A percentile compares a stretch with the other conserved stretches of the same genome.
Evolutionary conservation across 2,888 invertebrate genomes (phyloP).

Genomic region (Tinea semifulvella): DNA sequence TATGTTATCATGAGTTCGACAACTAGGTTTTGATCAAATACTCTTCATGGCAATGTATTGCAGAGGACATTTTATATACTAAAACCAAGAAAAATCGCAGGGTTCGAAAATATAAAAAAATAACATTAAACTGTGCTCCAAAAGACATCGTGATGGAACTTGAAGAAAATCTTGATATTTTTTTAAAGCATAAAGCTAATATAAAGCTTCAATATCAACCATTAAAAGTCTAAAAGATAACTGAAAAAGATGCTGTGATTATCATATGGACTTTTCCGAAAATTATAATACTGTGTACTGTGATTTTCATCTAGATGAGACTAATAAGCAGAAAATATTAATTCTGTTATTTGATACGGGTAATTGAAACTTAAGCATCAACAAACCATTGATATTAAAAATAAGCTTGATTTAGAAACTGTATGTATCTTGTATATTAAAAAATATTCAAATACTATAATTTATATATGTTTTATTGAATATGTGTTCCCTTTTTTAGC

Average conservation of each 20-base stretch:
- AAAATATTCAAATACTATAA: too few relatives aligned
- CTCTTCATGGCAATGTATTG: constrained; percentile 18
- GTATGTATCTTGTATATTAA: too few relatives aligned
- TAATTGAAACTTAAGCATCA: background rate
- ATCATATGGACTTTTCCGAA: constrained; percentile 33
- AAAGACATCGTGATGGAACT: constrained; percentile 19
- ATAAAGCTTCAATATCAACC: constrained; percentile 21
- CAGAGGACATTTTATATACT: constrained; percentile 18
- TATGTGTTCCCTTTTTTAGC: background rate
- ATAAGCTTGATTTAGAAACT: too few relatives aligned
- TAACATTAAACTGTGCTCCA: constrained; percentile 16
- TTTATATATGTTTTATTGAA: background rate
- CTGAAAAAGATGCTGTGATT: constrained; percentile 20
- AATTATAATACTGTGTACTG: constrained; percentile 29
- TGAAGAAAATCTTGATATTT: constrained; percentile 17
- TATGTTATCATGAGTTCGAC: constrained; percentile 19
- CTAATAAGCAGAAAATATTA: too few relatives aligned
- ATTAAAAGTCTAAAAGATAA: too few relatives aligned
- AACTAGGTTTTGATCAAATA: constrained; percentile 18
- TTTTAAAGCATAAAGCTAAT: constrained; percentile 21
- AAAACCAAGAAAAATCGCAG: constrained; percentile 14
- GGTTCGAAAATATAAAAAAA: constrained; percentile 15
- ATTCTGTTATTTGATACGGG: too few relatives aligned
- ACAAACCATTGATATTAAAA: background rate
- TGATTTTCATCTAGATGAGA: too few relatives aligned